Evolutionary conservation across 2,113 vertebrate genomes (phyloP), one percentile per base, ranked within the genome.

Genomic region (Saccopteryx bilineata): DNA sequence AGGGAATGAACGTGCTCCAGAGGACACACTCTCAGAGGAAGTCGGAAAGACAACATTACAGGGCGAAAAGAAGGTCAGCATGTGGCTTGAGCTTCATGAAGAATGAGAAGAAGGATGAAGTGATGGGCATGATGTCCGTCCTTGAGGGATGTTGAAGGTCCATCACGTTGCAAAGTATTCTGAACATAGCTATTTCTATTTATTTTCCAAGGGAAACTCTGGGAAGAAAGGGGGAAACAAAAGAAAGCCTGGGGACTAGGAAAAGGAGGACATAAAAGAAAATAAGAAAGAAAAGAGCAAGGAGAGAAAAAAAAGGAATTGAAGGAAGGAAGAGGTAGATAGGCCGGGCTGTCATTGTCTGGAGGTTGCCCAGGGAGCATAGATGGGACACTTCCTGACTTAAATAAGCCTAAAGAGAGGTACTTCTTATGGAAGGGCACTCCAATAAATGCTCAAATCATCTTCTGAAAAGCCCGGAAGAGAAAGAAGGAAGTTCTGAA

Each of bases 111-210:
- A 66, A 85, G 87, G 75, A 60, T 0, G 61, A 80, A 23, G 46
- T 24, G 39, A 58, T 3, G 39, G 74, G 31, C 5, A 5, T 0
- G 26, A 31, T 12, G 28, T 56, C 21, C 56, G 5, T 9, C 31
- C 26, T 26, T 68, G 58, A 60, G 63, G 24, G 79, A 66, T 5
- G 7, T 0, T 50, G 82, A 89, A 68, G 78, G 80, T 10, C 68
- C 46, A 26, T 50, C 17, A 17, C 8, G 46, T 74, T 86, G 72
- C 9, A 76, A 82, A 81, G 12, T 23, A 23, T 15, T 23, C 68
- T 86, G 71, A 90, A 19, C 54, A 50, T 56, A 14, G 48, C 65
- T 54, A 11, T 75, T 96, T 92, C 63, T 96, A 72, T 28, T 78
- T 92, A 82, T 48, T 86, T 31, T 92, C 23, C 15, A 15, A 33